phyloP scores from a whole-genome alignment of 2,113 vertebrate genomes.

The Sceloporus tristichus region DNA sequence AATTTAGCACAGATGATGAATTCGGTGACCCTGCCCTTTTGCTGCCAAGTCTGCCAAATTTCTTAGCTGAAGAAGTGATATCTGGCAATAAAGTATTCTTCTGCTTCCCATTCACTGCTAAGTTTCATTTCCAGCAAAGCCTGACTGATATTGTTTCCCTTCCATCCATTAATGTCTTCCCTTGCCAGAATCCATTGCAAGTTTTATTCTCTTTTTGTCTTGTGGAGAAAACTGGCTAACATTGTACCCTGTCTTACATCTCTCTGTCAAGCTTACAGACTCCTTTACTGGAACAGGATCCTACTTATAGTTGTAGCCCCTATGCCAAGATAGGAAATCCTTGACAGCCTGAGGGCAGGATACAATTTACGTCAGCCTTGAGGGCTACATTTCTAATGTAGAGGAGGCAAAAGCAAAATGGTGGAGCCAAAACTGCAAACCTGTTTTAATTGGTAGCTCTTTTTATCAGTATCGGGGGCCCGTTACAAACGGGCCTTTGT shows the following conservation, averaged over 20 bases:
- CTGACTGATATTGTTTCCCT: not conserved
- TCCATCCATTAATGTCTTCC: not conserved
- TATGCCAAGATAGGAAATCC: not conserved
- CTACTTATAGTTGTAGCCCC: not conserved
- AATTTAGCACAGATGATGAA: conserved; percentile 54
- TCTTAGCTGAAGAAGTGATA: conserved; percentile 41
- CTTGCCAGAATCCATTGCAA: not conserved
- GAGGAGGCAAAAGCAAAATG: too few species aligned
- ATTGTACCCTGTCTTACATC: not conserved
- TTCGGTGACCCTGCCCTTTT: conserved; percentile 41
- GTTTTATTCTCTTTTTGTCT: not conserved
- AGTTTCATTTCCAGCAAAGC: not conserved
- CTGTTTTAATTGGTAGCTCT: too few species aligned
- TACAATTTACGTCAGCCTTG: too few species aligned
- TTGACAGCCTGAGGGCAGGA: too few species aligned
- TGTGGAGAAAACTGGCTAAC: not conserved
- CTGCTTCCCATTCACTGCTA: conserved; percentile 8
- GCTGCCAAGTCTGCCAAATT: conserved; percentile 44
- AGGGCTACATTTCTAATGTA: too few species aligned
- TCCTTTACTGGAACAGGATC: not conserved
- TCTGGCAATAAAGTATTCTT: conserved; percentile 32
- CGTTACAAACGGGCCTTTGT: too few species aligned
- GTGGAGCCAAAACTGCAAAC: too few species aligned
- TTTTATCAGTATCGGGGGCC: too few species aligned
- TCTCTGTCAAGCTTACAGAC: not conserved